Evolutionary conservation across 2,888 invertebrate species (phyloP).

Genomic region (Caenorhabditis panamensis): DNA sequence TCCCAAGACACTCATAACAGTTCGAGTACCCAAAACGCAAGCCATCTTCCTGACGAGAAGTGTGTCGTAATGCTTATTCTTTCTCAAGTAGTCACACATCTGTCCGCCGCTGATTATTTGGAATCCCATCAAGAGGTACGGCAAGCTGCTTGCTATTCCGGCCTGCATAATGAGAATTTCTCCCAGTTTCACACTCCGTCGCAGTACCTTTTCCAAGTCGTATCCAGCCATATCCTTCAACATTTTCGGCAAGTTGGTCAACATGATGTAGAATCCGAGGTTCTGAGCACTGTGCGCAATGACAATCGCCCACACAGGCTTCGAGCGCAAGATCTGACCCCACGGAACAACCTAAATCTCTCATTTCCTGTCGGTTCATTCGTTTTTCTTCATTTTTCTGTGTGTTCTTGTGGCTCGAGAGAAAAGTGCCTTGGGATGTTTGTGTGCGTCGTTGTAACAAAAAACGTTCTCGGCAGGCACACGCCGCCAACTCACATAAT

Average conservation of each 20-base stretch:
- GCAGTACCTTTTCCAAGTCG: conserved; percentile 69
- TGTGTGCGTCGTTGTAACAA: conserved; percentile 41
- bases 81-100: conserved; percentile 87
- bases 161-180: conserved; percentile 84
- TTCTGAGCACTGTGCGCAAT: conserved; percentile 83
- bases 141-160: conserved; percentile 90
- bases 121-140: conserved; percentile 91
- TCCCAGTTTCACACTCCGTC: too few species aligned
- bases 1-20: not conserved
- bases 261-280: conserved; percentile 83
- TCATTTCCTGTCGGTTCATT: not conserved
- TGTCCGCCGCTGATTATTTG: conserved; percentile 89
- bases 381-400: conserved; percentile 49
- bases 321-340: conserved; percentile 81
- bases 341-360: conserved; percentile 81
- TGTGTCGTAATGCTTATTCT: conserved; percentile 83
- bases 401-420: not conserved
- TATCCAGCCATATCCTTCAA: conserved; percentile 81
- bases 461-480: conserved; percentile 29
- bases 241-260: conserved; percentile 83
- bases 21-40: conserved; percentile 86
- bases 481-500: conserved; percentile 69
- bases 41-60: conserved; percentile 86
- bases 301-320: conserved; percentile 83
- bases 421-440: conserved; percentile 35